These are phyloP conservation scores for Nesidiocoris tenuis DNA, from an alignment of 2,888 invertebrate genomes.

Conservation along the genomic window DNA sequence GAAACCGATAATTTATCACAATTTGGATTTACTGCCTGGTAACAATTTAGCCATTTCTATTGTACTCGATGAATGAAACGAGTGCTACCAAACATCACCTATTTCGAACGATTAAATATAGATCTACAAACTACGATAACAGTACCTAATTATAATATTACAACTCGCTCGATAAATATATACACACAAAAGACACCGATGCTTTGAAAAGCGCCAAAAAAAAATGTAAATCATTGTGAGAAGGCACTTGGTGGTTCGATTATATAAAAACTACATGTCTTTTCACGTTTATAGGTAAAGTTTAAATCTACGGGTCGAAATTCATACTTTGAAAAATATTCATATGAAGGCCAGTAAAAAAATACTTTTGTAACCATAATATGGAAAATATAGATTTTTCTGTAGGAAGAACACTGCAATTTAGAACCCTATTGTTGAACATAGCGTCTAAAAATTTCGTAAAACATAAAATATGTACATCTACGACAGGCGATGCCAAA, in stretches of 20 bases:
- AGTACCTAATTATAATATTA: constrained; percentile 13
- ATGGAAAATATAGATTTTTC: neutral
- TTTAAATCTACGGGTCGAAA: neutral
- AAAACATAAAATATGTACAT: neutral
- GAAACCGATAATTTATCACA: constrained; percentile 35
- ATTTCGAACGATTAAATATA: neutral
- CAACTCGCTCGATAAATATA: constrained; percentile 13
- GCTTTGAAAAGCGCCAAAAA: neutral
- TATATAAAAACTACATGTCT: constrained; percentile 20
- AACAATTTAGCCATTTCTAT: constrained; percentile 32
- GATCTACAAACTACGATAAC: neutral
- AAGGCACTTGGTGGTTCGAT: constrained; percentile 21
- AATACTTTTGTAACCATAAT: neutral
- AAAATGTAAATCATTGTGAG: neutral
- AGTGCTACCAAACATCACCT: constrained; percentile 17
- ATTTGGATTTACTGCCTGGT: constrained; percentile 33
- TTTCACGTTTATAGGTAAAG: neutral
- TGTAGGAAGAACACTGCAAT: neutral
- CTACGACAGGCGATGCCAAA: neutral
- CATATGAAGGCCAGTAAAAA: neutral
- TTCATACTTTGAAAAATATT: too few relatives aligned
- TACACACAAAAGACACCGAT: constrained; percentile 17
- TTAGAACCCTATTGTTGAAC: neutral
- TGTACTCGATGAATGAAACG: neutral
- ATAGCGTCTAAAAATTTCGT: neutral